Evolutionary conservation across 2,797 vertebrate genomes (phyloP).

Genomic region (Tachyglossus aculeatus): DNA sequence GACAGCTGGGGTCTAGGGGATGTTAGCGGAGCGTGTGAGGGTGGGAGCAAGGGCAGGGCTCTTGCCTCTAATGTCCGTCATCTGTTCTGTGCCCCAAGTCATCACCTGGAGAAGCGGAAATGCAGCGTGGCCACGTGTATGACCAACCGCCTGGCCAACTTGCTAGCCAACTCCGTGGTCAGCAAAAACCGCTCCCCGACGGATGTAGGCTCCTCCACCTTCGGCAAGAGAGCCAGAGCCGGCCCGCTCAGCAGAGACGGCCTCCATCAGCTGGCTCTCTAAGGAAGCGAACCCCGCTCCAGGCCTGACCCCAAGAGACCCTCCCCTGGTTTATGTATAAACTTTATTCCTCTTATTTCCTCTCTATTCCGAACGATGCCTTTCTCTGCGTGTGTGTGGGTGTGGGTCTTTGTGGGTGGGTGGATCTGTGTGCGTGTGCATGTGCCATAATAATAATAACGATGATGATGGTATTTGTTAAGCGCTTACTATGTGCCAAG

Average conservation of each 20-base stretch:
- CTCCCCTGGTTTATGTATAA: not conserved
- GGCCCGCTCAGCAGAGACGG: conserved; percentile 50
- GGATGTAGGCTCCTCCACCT: conserved; percentile 87
- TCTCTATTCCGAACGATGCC: conserved; percentile 50
- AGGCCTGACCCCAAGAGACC: not conserved
- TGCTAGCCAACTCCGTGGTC: conserved; percentile 86
- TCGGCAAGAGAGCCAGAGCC: conserved; percentile 83
- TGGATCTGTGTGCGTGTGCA: too few species aligned
- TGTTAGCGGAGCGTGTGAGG: too few species aligned
- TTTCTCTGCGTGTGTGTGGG: conserved; percentile 32
- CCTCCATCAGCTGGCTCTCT: conserved; percentile 69
- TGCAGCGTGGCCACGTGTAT: conserved; percentile 91
- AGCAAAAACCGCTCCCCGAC: conserved; percentile 80
- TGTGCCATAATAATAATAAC: too few species aligned
- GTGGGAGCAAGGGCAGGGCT: too few species aligned
- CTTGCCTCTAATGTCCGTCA: not conserved
- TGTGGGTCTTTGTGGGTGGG: not conserved
- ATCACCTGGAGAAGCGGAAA: conserved; percentile 83
- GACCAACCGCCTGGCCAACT: conserved; percentile 89
- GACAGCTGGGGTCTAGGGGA: too few species aligned
- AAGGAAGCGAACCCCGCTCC: conserved; percentile 51
- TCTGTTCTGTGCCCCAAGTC: conserved; percentile 40
- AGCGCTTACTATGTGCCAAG: too few species aligned
- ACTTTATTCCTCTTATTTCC: not conserved
- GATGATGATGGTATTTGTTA: too few species aligned